These are phyloP conservation scores for Odontothrips loti DNA, from an alignment of 2,888 invertebrate species.

Conservation along the genomic window DNA sequence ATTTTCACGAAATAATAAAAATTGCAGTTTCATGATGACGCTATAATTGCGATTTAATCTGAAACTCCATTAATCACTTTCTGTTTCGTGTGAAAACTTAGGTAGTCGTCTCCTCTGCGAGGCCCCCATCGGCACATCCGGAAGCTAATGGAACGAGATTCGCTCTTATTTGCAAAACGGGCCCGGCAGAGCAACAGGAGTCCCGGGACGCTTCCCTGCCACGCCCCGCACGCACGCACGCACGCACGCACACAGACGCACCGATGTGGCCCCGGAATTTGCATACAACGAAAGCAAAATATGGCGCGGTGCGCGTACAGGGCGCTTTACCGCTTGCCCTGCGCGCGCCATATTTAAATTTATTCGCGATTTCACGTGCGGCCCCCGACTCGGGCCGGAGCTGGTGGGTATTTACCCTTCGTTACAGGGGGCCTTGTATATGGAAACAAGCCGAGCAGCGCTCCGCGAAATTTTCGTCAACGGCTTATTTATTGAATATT, in stretches of 20 bases:
- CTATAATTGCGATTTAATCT: no score
- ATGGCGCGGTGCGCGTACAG: not conserved
- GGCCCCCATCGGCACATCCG: no score
- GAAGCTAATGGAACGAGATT: no score
- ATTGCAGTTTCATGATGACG: no score
- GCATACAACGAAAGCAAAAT: conserved; percentile 17
- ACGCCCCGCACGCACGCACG: no score
- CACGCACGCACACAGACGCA: not conserved
- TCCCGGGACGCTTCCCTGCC: no score
- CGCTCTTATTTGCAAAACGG: not conserved
- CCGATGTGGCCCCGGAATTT: not conserved
- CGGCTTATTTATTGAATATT: no score
- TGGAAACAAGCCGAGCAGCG: not conserved
- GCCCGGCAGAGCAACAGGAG: not conserved
- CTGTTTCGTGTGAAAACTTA: no score
- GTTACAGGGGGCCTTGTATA: not conserved
- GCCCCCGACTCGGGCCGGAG: not conserved
- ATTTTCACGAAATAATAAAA: no score
- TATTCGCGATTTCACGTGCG: not conserved
- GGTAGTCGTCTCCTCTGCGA: no score
- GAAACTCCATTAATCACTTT: no score
- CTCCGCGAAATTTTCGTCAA: no score
- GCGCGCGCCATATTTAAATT: conserved; percentile 8
- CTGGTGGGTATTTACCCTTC: not conserved
- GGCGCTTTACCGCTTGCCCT: not conserved